Percentiles rank a stretch among this genome's conserved stretches.
These are phyloP conservation scores for Rotaria socialis DNA, from an alignment of 2,888 invertebrate species.

Conservation along the genomic window DNA sequence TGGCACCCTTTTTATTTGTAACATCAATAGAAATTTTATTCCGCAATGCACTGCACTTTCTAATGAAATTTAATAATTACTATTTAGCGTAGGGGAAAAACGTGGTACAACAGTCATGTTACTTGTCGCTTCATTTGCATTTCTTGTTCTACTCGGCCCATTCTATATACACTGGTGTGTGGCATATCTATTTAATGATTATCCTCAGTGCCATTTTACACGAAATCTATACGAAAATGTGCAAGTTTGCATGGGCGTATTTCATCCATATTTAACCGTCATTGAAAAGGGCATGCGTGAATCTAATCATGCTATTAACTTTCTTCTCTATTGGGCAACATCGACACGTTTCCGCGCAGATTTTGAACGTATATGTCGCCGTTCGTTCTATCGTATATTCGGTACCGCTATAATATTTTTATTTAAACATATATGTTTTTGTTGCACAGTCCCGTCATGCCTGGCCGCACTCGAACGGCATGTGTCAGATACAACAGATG, in stretches of 20 bases:
- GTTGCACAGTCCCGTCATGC: neutral
- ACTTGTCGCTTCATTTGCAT: neutral
- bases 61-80: too few species aligned
- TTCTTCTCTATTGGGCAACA: constrained; percentile 30
- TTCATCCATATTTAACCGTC: constrained; percentile 19
- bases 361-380: neutral
- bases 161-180: constrained; percentile 6
- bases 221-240: constrained; percentile 19
- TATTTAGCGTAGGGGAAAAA: constrained; percentile 22
- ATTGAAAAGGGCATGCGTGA: constrained; percentile 18
- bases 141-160: neutral
- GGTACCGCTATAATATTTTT: neutral
- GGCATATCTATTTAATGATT: constrained; percentile 27
- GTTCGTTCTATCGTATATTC: neutral
- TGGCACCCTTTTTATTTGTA: too few species aligned
- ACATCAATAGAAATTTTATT: too few species aligned
- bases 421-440: constrained; percentile 3
- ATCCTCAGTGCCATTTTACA: constrained; percentile 25
- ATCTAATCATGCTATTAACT: constrained; percentile 32
- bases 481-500: constrained; percentile 18
- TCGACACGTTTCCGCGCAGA: neutral
- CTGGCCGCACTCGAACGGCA: neutral
- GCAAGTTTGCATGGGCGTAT: constrained; percentile 30
- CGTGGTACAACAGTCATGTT: constrained; percentile 35
- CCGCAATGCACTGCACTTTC: too few species aligned